Base-by-base conservation (phyloP, 2,113 vertebrate species). In the Sprattus sprattus region DNA sequence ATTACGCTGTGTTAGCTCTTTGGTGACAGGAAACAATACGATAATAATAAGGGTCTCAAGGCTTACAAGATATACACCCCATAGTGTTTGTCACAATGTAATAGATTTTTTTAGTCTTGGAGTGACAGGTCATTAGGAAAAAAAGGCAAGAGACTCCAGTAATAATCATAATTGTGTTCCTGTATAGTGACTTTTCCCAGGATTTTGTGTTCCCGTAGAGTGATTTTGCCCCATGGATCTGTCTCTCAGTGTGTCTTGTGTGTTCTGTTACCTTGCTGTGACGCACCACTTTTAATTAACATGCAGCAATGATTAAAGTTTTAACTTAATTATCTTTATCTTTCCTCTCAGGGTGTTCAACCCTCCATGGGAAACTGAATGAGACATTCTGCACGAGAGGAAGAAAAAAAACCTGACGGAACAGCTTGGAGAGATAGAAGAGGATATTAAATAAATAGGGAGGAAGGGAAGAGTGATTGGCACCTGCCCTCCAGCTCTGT, bases 261-360 rank as follows among this genome's bases (percentile, higher is more conserved):
- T 86, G 60, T 87, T 89, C 91, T 89, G 80, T 84, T 91, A 92
- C 92, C 92, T 93, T 91, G 90, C 92, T 89, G 6, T 83, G 86
- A 83, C 10, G 83, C 90, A 92, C 90, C 83, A 84, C 89, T 94
- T 94, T 95, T 95, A 95, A 96, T 95, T 95, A 95, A 92, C 88
- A 50, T 87, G 50, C 82, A 32, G 88, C 89, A 90, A 90, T 93
- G 92, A 95, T 94, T 94, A 89, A 92, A 93, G 91, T 93, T 95
- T 93, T 92, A 93, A 93, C 93, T 92, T 94, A 93, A 95, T 95
- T 95, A 93, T 95, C 92, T 93, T 94, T 93, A 95, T 95, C 94
- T 94, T 89, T 90, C 91, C 91, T 94, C 93, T 89, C 89, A 95
- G 94, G 93, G 90, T 90, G 83, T 90, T 91, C 91, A 90, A 86